Percentiles rank a stretch among this genome's conserved stretches.
phyloP scores from a whole-genome alignment of 2,113 vertebrate genomes.

The Pteropus alecto region DNA sequence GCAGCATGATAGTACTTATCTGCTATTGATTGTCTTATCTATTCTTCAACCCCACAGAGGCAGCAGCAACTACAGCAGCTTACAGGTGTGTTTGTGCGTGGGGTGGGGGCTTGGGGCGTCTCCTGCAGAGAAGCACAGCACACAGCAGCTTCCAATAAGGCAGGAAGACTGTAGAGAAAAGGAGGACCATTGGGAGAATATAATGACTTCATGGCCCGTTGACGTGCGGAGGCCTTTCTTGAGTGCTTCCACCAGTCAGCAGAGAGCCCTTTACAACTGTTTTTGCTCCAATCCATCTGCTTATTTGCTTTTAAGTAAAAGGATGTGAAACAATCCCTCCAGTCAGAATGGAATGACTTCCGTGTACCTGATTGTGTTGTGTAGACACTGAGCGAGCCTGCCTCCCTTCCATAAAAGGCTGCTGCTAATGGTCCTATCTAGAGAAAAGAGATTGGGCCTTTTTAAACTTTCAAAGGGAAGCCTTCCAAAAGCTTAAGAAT shows the following conservation, averaged over 20 bases:
- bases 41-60: not conserved
- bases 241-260: not conserved
- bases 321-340: not conserved
- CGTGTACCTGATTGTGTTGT: not conserved
- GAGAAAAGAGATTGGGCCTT: not conserved
- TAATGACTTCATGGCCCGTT: not conserved
- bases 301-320: constrained; percentile 45
- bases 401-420: not conserved
- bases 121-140: constrained; percentile 11
- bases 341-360: not conserved
- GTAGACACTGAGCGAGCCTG: not conserved
- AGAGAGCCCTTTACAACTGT: not conserved
- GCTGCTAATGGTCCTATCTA: not conserved
- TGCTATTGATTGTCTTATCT: not conserved
- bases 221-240: not conserved
- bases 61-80: not conserved
- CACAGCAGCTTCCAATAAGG: not conserved
- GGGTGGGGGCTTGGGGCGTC: not conserved
- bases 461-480: constrained; percentile 46
- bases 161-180: not conserved
- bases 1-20: not conserved
- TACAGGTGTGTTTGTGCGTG: not conserved
- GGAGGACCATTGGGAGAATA: not conserved
- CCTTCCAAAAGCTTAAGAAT: constrained; percentile 21
- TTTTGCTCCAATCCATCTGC: constrained; percentile 9